Base-by-base conservation (phyloP, 1,140 invertebrate species). In the Hylaeus volcanicus region DNA sequence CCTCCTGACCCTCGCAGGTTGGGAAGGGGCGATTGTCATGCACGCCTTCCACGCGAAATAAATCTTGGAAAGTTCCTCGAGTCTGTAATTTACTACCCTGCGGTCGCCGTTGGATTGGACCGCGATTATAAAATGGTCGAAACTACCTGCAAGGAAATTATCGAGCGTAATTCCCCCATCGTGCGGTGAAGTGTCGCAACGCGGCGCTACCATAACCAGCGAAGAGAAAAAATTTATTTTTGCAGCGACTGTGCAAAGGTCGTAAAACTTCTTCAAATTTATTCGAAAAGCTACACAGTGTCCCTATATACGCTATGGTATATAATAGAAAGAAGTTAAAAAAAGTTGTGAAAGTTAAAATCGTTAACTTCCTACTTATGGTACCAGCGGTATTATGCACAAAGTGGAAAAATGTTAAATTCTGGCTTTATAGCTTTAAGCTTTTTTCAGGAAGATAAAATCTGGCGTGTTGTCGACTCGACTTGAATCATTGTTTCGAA, bases 61-160 rank as follows among this genome's bases (percentile, higher is more conserved):
- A 78, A 81, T 81, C 79, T 56, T 56, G 14, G 43, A 43, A 51
- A 70, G 41, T 77, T 66, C 79, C 64, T 51, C 39, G 53, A 26
- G 72, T 61, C 75, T 72, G 51, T 86, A 86, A 86, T 79, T 86
- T 72, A 86, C 41, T 69, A 66, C 14, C 51, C 37, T 45, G 11
- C 74, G 64, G 83, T 82, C 66, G 60, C 70, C 70, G 79, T 64
- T 74, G 61, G 26, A 74, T 60, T 37, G 26, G 55, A 48, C n/a
- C 15, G 5, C 12, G 26, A 12, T 60, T 14, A 12, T 39, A 68
- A 60, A 53, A 56, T 3, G 15, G 39, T 8, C 12, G 12, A 1
- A 72, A 69, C 39, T 14, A 14, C 2, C 14, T 1, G 15, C 2
- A 26, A 5, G 9, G 14, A 69, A 61, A 58, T 48, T 60, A 15